Base-by-base conservation (phyloP, 2,797 vertebrate species). In the Astyanax mexicanus region DNA sequence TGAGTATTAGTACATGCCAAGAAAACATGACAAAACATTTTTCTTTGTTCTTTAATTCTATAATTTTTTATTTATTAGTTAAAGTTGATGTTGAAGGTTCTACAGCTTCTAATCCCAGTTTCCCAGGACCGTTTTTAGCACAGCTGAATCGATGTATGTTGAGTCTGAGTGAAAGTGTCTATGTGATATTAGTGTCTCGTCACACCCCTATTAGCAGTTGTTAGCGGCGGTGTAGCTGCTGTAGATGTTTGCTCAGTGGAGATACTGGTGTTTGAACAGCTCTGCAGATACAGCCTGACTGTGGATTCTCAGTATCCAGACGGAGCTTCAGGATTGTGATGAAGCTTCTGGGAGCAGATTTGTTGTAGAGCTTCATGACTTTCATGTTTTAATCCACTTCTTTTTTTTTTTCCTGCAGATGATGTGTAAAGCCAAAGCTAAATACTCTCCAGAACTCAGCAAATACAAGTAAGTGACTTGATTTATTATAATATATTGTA, bases 381-480 rank as follows among this genome's bases (percentile, higher is more conserved):
- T n/a, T n/a, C n/a, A n/a, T 65, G 23, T 5, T 7, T 45, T 32
- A 69, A 49, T 35, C 42, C 3, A 15, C 45, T 42, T 23, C 25
- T 35, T 40, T 42, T 60, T 35, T 19, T 49, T 74, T 11, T 13
- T 62, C 19, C 23, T 23, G 37, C 83, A 98, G 97, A 95, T 98
- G 79, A 95, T 99, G 89, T 97, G 96, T 90, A 98, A 98, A 93
- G 95, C 93, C 40, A 94, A 93, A 91, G 91, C 96, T 68, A 97
- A 97, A 88, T 98, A 96, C 89, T 96, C 95, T 44, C 95, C 96
- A 67, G 97, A 98, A 82, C 95, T 97, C 92, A 95, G 94, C 91
- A 98, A 96, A 90, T 97, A 97, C 93, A 98, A 95, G 97, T 99
- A 93, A 95, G 95, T 94, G 25, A 9, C 19, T 21, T n/a, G 1